These are phyloP conservation scores for Drosophila infuscata DNA, from an alignment of 2,888 invertebrate genomes.

Conservation along the genomic window DNA sequence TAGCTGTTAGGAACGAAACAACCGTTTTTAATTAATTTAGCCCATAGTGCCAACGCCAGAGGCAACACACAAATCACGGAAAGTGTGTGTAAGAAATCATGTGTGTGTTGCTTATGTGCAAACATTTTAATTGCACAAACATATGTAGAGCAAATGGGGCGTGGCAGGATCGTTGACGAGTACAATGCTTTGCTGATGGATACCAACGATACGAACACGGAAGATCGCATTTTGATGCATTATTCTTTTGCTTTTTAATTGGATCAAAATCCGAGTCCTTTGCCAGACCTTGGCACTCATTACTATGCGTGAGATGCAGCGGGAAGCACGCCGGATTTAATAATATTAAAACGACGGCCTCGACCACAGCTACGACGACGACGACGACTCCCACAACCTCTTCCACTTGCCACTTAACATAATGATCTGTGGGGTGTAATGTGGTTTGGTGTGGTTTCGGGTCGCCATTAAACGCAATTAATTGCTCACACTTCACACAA, in stretches of 20 bases:
- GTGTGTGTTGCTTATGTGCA: slow-evolving; percentile 14
- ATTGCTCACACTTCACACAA: slow-evolving; percentile 53
- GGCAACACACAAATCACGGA: slow-evolving; percentile 14
- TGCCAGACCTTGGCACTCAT: slow-evolving; percentile 21
- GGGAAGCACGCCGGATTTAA: slow-evolving; percentile 56
- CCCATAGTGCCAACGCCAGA: slow-evolving; percentile 10
- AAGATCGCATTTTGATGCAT: slow-evolving; percentile 57
- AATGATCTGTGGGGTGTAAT: slow-evolving; percentile 35
- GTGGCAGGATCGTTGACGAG: slow-evolving; percentile 20
- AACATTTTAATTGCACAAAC: slow-evolving; percentile 69
- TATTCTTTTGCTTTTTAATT: slow-evolving; percentile 68
- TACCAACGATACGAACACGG: slow-evolving; percentile 4
- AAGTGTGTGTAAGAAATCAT: slow-evolving; percentile 1
- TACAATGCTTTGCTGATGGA: slow-evolving; percentile 20
- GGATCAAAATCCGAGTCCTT: slow-evolving; percentile 45
- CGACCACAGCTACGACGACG: background rate
- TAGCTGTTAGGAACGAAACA: background rate
- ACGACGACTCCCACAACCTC: slow-evolving; percentile 39
- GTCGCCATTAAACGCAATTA: slow-evolving; percentile 57
- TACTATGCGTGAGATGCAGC: slow-evolving; percentile 39
- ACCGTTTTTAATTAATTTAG: background rate
- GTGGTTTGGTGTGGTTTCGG: slow-evolving; percentile 31
- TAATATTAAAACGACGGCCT: slow-evolving; percentile 55
- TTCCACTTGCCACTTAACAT: slow-evolving; percentile 55
- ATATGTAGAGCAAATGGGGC: slow-evolving; percentile 32